phyloP scores from a whole-genome alignment of 2,888 invertebrate genomes.

The Amaurobius ferox region DNA sequence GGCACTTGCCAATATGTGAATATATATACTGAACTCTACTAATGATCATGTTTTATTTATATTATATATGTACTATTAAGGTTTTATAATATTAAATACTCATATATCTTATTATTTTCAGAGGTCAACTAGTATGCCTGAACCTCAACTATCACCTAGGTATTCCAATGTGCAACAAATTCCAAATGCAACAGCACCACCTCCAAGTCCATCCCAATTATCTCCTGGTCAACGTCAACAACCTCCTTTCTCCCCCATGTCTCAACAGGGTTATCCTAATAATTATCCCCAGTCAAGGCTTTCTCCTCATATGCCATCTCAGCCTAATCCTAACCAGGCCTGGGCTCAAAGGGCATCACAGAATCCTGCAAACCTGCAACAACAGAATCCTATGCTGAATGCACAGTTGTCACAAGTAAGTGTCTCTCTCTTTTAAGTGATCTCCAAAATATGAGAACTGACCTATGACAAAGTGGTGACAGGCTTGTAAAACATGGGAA shows the following conservation, averaged over 20 bases:
- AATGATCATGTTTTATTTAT: no score
- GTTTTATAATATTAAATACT: neutral
- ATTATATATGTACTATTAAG: no score
- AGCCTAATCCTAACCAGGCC: slow-evolving; percentile 42
- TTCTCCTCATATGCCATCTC: slow-evolving; percentile 67
- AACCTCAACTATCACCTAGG: slow-evolving; percentile 83
- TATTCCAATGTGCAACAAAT: slow-evolving; percentile 76
- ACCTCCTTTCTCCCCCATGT: slow-evolving; percentile 54
- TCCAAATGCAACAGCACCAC: slow-evolving; percentile 38
- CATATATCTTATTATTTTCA: slow-evolving; percentile 75
- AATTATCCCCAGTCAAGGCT: slow-evolving; percentile 45
- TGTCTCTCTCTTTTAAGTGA: no score
- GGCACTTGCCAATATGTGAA: no score
- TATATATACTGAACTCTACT: no score
- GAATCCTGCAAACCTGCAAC: slow-evolving; percentile 73
- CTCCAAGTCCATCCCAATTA: slow-evolving; percentile 59
- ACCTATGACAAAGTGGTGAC: no score
- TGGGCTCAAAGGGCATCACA: slow-evolving; percentile 58
- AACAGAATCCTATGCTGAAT: slow-evolving; percentile 91
- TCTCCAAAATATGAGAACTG: no score
- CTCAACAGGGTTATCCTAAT: slow-evolving; percentile 56
- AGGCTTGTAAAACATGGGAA: no score
- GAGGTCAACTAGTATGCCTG: slow-evolving; percentile 80
- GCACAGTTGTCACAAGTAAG: slow-evolving; percentile 86
- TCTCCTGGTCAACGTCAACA: slow-evolving; percentile 68